Percentiles rank a stretch among this genome's conserved stretches.
Evolutionary conservation across 2,113 vertebrate species (phyloP).

Genomic region (Plecotus auritus): DNA sequence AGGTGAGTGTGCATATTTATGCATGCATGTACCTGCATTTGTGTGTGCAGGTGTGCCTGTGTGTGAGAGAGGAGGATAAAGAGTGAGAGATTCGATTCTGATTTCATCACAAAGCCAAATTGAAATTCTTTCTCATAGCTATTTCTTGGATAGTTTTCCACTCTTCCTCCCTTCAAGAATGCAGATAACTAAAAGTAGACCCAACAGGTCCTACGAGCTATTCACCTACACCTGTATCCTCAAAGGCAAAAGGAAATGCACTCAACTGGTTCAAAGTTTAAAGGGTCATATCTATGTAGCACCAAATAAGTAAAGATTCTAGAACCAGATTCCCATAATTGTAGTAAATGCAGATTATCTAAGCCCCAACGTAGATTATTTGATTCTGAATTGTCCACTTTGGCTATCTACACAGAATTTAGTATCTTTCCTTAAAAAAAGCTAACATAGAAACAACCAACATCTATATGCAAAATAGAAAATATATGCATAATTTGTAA

Average conservation of each 20-base stretch:
- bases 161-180: neutral
- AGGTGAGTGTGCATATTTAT: rapidly evolving
- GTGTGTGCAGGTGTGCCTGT: neutral
- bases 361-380: neutral
- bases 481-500: neutral
- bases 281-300: neutral
- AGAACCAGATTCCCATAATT: neutral
- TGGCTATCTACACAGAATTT: neutral
- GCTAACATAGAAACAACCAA: neutral
- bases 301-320: neutral
- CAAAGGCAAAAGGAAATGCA: neutral
- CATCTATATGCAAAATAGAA: neutral
- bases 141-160: neutral
- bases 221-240: neutral
- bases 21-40: neutral
- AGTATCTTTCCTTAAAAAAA: neutral
- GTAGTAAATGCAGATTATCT: neutral
- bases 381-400: neutral
- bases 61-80: neutral
- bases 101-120: neutral
- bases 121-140: neutral
- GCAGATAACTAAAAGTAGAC: neutral
- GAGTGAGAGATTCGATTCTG: neutral
- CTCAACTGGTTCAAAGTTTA: neutral
- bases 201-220: neutral